These are phyloP conservation scores for Sisor rabdophorus DNA, from an alignment of 2,113 vertebrate species.

Conservation along the genomic window DNA sequence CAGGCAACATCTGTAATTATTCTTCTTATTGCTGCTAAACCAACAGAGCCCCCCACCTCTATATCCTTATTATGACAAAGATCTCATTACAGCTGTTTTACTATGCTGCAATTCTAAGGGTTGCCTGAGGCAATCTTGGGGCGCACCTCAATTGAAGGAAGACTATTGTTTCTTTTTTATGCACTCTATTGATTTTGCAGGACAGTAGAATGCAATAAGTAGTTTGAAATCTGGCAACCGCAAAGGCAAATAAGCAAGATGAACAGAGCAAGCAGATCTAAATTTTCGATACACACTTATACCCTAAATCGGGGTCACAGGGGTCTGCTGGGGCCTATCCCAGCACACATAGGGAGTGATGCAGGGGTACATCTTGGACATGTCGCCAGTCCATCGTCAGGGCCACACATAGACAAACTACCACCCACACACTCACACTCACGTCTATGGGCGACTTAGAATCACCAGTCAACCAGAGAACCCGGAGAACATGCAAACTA, in stretches of 20 bases:
- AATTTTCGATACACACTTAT: not conserved
- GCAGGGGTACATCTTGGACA: too few relatives aligned
- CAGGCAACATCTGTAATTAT: not conserved
- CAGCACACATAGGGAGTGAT: too few relatives aligned
- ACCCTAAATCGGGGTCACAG: too few relatives aligned
- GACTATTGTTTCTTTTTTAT: not conserved
- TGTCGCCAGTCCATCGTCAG: too few relatives aligned
- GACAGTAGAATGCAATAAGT: not conserved
- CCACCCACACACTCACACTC: too few relatives aligned
- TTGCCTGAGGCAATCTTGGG: not conserved
- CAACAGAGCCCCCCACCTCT: not conserved
- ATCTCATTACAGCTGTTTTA: not conserved
- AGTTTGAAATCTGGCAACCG: not conserved
- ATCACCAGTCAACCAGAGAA: too few relatives aligned
- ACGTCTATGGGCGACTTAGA: too few relatives aligned
- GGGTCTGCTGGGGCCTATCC: too few relatives aligned
- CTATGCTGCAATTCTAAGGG: not conserved
- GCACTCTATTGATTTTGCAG: not conserved
- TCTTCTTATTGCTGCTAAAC: not conserved
- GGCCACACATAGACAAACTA: too few relatives aligned
- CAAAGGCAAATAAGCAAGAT: not conserved
- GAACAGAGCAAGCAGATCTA: not conserved
- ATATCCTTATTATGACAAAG: slow-evolving; percentile 8
- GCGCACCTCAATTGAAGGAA: not conserved
- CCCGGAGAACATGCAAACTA: too few relatives aligned